phyloP scores from a whole-genome alignment of 1,140 invertebrate species.

The Drosophila funebris region DNA sequence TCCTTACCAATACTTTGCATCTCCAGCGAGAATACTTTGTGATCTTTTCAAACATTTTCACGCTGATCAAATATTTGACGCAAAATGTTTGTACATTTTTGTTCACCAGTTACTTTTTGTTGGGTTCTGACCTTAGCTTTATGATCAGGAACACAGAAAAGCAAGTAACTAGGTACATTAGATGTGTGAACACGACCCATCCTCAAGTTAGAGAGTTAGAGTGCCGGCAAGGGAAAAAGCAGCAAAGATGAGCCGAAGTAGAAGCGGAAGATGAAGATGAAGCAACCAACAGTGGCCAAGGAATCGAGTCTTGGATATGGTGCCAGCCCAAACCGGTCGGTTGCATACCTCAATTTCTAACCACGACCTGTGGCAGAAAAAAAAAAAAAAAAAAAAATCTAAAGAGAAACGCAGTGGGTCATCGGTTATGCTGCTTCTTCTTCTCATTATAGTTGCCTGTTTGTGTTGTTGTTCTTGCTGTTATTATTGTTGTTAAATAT shows the following conservation, averaged over 20 bases:
- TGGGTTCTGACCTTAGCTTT: constrained; percentile 69
- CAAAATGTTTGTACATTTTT: constrained; percentile 59
- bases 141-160: constrained; percentile 60
- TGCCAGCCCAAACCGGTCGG: constrained; percentile 77
- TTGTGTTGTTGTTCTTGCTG: constrained; percentile 28
- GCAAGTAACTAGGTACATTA: constrained; percentile 71
- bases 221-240: constrained; percentile 2
- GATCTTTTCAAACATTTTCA: constrained; percentile 50
- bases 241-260: constrained; percentile 7
- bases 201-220: constrained; percentile 35
- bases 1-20: not conserved
- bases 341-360: constrained; percentile 79
- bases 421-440: constrained; percentile 68
- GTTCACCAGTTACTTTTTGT: constrained; percentile 31
- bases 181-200: constrained; percentile 71
- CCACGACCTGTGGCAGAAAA: constrained; percentile 73
- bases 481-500: constrained; percentile 40
- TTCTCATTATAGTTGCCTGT: constrained; percentile 15
- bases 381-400: constrained; percentile 58
- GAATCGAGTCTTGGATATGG: constrained; percentile 53
- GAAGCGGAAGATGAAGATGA: constrained; percentile 11
- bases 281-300: constrained; percentile 22
- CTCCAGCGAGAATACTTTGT: not conserved
- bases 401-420: constrained; percentile 80
- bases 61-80: constrained; percentile 72